Evolutionary conservation across 2,797 vertebrate species (phyloP).

Genomic region (Margarornis squamiger): DNA sequence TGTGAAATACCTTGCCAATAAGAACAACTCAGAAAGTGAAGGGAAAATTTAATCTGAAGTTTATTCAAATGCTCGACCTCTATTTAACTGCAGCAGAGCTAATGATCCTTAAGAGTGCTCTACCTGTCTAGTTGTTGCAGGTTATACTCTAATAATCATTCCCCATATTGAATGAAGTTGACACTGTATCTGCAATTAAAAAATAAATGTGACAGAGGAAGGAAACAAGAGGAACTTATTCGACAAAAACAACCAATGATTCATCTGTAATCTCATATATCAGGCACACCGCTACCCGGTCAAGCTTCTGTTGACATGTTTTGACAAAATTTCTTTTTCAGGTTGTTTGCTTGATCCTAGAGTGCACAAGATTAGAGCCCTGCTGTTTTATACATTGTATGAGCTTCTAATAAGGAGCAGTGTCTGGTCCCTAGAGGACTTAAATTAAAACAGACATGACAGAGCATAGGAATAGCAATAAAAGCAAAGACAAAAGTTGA

Average conservation of each 20-base stretch:
- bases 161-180: not conserved
- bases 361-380: not conserved
- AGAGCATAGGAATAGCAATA: not conserved
- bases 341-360: constrained; percentile 13
- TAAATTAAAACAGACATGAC: constrained; percentile 20
- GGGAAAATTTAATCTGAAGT: not conserved
- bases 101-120: not conserved
- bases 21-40: not conserved
- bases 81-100: not conserved
- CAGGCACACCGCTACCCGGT: not conserved
- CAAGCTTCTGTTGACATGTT: not conserved
- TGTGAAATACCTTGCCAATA: not conserved
- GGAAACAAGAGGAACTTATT: not conserved
- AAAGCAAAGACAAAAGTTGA: not conserved
- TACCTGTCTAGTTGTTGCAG: not conserved
- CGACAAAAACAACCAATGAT: not conserved
- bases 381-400: not conserved
- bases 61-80: not conserved
- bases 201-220: not conserved
- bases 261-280: not conserved
- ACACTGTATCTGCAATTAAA: not conserved
- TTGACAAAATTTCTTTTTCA: constrained; percentile 27
- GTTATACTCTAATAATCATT: not conserved
- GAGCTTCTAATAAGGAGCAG: not conserved
- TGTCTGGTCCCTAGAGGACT: not conserved